Evolutionary conservation across 92 coral and sea anemone genomes (phyloP).

Genomic region (Umimayanthus kanabou): DNA sequence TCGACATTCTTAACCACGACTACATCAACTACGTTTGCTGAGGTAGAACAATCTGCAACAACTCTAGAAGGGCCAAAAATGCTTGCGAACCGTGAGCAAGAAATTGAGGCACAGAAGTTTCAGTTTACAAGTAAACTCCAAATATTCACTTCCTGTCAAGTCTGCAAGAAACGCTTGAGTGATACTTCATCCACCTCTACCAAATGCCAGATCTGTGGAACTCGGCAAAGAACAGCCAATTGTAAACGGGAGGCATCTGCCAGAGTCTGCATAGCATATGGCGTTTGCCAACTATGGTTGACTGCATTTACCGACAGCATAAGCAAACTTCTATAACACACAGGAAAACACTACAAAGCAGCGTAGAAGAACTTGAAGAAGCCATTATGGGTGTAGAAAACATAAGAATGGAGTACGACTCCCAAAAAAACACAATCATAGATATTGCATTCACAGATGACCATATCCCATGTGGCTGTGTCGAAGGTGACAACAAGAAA

Average conservation of each 20-base stretch:
- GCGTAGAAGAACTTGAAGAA: too few relatives aligned
- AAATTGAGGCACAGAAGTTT: constrained; percentile 40
- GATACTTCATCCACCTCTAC: constrained; percentile 14
- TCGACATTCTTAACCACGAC: too few relatives aligned
- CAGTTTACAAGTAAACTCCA: constrained; percentile 38
- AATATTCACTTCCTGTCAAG: constrained; percentile 27
- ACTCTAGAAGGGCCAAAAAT: too few relatives aligned
- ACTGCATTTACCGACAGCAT: constrained; percentile 30
- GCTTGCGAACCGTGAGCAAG: constrained; percentile 18
- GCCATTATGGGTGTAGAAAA: too few relatives aligned
- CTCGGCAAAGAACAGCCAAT: constrained; percentile 15
- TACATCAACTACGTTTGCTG: too few relatives aligned
- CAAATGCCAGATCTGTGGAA: constrained; percentile 40
- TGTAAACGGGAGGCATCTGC: constrained; percentile 17
- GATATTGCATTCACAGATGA: constrained; percentile 16
- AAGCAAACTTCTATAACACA: constrained; percentile 14
- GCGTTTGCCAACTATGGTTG: constrained; percentile 26
- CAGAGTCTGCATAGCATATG: constrained; percentile 15
- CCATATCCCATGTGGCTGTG: not conserved
- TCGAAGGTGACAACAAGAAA: constrained; percentile 12
- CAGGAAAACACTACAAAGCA: too few relatives aligned
- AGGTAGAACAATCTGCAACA: too few relatives aligned
- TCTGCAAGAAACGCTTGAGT: constrained; percentile 32
- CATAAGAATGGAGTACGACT: too few relatives aligned
- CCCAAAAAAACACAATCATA: too few relatives aligned